Conservation (phyloP, 2,888 invertebrate species). For the Lepeophtheirus nordmannii region DNA sequence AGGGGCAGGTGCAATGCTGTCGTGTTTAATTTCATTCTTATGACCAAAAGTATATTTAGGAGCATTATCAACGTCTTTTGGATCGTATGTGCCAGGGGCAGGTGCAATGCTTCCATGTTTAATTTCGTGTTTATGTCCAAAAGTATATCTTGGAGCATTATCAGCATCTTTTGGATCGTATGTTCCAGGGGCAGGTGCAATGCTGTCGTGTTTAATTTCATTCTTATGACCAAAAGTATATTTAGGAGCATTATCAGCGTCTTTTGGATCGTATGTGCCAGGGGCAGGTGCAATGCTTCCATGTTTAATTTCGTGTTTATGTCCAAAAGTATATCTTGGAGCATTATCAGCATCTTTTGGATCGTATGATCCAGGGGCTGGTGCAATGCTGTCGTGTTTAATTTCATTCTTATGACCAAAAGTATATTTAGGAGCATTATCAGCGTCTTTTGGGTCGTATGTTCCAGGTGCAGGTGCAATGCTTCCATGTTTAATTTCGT, state of each 20-base stretch:
- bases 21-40: neutral
- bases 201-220: conserved; percentile 32
- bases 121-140: conserved; percentile 18
- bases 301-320: conserved; percentile 15
- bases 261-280: conserved; percentile 15
- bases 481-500: neutral
- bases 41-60: conserved; percentile 53
- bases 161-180: conserved; percentile 58
- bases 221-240: conserved; percentile 20
- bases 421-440: neutral
- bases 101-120: conserved; percentile 47
- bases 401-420: conserved; percentile 21
- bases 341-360: conserved; percentile 30
- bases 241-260: conserved; percentile 25
- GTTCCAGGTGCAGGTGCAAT: conserved; percentile 20
- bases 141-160: conserved; percentile 31
- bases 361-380: conserved; percentile 22
- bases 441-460: conserved; percentile 21
- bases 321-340: conserved; percentile 18
- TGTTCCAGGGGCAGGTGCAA: conserved; percentile 72
- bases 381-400: conserved; percentile 8
- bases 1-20: conserved; percentile 48
- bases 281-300: conserved; percentile 17
- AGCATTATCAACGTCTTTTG: conserved; percentile 51
- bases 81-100: conserved; percentile 68